Base-by-base conservation (phyloP, 2,113 vertebrate species). In the Melanerpes formicivorus region DNA sequence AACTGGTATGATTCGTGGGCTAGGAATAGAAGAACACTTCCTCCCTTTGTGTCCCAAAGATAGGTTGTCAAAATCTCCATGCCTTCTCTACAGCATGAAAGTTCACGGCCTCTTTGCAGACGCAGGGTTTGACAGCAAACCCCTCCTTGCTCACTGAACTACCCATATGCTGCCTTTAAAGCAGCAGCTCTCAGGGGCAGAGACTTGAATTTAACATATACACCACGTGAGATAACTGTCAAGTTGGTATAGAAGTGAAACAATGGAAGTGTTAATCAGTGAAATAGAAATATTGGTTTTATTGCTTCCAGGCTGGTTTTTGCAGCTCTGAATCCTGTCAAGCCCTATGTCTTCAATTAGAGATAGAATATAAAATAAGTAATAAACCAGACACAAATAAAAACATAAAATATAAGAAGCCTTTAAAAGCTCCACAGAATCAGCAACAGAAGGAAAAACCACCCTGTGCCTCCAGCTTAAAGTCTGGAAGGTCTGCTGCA, bases 1-100 rank as follows among this genome's bases (percentile, higher is more conserved):
- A 96, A 84, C 42, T 18, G 46, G 58, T 74, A 90, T 91, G 95
- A 91, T 87, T 92, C 89, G 42, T 67, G 56, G 63, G 84, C 75
- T 89, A 89, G 90, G 79, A 96, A 94, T 25, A 93, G 87, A 73
- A 84, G 86, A 88, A 79, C 46, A 70, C 71, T 94, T 93, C 93
- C 81, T 89, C 78, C 52, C 60, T 95, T 95, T 96, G 88, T 93
- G 71, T 79, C 59, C 59, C 90, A 77, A 90, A 96, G 69, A 73
- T 9, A 93, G 81, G 48, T 75, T 71, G 55, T 76, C 52, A 82
- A 94, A 93, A 92, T 84, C 84, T 87, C 60, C 56, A 3, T 83
- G 72, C 29, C 56, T 30, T 65, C 44, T 59, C 71, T 19, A n/a
- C 67, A 87, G 72, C 89, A 93, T 5, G 75, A 79, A 84, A 56